Conservation (phyloP, 2,113 vertebrate genomes). For the Coptodon rendalli region DNA sequence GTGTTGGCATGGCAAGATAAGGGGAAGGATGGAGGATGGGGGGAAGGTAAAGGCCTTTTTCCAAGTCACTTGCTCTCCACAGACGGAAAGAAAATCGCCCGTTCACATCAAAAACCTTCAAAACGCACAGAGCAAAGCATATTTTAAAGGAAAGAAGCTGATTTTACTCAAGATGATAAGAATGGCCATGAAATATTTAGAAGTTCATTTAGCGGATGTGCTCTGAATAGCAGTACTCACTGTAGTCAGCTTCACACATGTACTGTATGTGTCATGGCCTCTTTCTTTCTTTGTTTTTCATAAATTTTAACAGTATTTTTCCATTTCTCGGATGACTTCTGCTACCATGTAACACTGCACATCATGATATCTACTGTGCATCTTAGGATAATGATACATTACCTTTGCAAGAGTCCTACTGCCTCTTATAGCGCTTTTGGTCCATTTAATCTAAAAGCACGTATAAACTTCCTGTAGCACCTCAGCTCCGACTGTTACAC, state of each 20-base stretch:
- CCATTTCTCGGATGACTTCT: background rate
- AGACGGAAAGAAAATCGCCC: background rate
- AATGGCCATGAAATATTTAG: constrained; percentile 25
- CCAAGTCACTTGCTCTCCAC: background rate
- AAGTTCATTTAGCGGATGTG: constrained; percentile 32
- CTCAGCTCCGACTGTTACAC: background rate
- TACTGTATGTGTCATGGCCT: background rate
- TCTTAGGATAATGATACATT: background rate
- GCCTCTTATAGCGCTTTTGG: background rate
- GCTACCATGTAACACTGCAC: background rate
- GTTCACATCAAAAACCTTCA: background rate
- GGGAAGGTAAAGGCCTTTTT: background rate
- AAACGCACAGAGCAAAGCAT: background rate
- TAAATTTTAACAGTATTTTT: background rate
- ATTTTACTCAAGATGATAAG: background rate
- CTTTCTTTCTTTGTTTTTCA: background rate
- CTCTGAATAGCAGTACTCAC: constrained; percentile 18
- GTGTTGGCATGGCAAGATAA: background rate
- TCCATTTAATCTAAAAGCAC: background rate
- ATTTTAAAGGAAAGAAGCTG: background rate
- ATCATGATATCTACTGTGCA: background rate
- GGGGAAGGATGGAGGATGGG: background rate
- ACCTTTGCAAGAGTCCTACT: background rate
- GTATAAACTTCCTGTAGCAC: background rate
- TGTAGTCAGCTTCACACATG: background rate